phyloP scores from a whole-genome alignment of 23 tunicate genomes.

The Styela plicata region DNA sequence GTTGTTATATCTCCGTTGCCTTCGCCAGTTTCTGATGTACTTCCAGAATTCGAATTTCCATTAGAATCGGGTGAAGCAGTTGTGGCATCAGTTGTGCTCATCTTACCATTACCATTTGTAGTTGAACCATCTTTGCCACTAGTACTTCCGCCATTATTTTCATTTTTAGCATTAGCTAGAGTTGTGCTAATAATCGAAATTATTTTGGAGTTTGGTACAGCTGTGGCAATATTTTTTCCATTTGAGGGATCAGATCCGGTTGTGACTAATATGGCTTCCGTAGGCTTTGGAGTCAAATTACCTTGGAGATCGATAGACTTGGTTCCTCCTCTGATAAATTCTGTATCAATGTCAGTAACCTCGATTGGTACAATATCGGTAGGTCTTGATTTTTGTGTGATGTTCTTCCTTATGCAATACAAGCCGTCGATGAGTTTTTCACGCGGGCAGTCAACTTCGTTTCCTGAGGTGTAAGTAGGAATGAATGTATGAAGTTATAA shows the following conservation, averaged over 20 bases:
- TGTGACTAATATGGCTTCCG: neutral
- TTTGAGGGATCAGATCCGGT: neutral
- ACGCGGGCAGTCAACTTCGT: slow-evolving; percentile 28
- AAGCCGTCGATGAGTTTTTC: slow-evolving; percentile 34
- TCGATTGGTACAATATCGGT: neutral
- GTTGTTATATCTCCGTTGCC: neutral
- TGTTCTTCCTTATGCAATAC: slow-evolving; percentile 34
- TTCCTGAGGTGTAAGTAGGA: too few species aligned
- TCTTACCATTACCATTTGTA: too few species aligned
- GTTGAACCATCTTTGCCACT: too few species aligned
- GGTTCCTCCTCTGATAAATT: neutral
- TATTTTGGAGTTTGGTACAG: too few species aligned
- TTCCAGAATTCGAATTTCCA: neutral
- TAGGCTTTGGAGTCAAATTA: neutral
- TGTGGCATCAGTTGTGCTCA: neutral
- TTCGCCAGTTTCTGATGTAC: neutral
- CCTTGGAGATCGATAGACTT: neutral
- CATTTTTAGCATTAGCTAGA: neutral
- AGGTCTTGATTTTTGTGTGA: neutral
- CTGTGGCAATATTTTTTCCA: neutral
- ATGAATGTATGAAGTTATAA: too few species aligned
- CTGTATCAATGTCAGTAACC: neutral
- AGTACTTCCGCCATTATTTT: too few species aligned
- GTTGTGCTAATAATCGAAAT: neutral
- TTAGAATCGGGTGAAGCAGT: neutral